Evolutionary conservation across 2,888 invertebrate species (phyloP).

Genomic region (Drosophila percnosoma): DNA sequence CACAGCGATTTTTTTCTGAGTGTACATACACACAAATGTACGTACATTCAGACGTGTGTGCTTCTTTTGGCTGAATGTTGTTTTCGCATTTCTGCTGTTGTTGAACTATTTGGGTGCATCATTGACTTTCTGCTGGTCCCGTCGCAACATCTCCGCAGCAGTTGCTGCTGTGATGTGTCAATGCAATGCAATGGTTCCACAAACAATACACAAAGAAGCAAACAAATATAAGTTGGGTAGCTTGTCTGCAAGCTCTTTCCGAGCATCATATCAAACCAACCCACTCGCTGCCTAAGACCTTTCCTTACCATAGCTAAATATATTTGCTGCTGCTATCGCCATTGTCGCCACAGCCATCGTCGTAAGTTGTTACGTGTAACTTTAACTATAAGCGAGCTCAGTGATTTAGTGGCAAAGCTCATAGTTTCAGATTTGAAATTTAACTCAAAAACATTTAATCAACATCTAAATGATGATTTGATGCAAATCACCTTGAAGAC

Average conservation of each 20-base stretch:
- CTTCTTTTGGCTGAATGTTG: background rate
- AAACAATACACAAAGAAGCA: background rate
- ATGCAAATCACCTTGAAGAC: background rate
- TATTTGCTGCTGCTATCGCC: background rate
- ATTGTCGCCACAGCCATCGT: background rate
- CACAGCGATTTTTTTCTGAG: background rate
- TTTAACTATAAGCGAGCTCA: background rate
- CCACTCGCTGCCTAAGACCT: background rate
- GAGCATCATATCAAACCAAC: background rate
- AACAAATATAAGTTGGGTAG: background rate
- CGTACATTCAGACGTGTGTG: background rate
- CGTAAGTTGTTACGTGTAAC: background rate
- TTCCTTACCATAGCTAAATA: background rate
- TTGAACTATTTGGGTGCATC: constrained; percentile 1
- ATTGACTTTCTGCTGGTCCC: constrained; percentile 1
- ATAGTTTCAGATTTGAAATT: background rate
- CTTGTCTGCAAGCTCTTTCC: background rate
- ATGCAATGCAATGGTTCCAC: background rate
- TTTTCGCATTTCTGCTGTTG: constrained; percentile 1
- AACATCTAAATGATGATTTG: background rate
- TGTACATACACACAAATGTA: background rate
- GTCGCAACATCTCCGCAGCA: background rate
- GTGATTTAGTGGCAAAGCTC: background rate
- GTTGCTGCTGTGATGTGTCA: background rate
- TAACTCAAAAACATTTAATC: background rate